Evolutionary conservation across 2,797 vertebrate genomes (phyloP), one percentile per base, ranked within the genome.

Genomic region (Ptychadena robeensis): DNA sequence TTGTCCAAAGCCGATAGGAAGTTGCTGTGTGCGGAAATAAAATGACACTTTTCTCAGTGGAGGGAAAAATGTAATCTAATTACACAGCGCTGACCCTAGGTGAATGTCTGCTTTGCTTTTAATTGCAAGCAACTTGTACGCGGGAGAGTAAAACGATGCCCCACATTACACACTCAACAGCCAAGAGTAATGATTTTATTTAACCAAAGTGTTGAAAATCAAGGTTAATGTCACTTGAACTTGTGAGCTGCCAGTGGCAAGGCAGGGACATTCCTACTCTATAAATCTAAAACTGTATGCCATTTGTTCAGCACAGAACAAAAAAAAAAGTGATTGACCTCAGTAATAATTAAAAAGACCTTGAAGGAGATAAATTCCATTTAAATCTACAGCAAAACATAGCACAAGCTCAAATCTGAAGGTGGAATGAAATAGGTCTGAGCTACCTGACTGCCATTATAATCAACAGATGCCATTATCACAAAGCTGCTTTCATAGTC

Each of bases 191-290:
- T 76, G 83, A 80, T 85, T 85, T 84, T 69, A 85, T 85, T 81
- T 57, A 63, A 71, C 78, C 69, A 71, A 80, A 71, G 77, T 76
- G 78, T 69, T 65, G 83, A 76, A 85, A 85, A 85, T 85, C 76
- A 81, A 80, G 83, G 78, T 76, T 85, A 85, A 85, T 85, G 66
- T 75, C 72, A 70, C 66, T 76, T 81, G 66, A 81, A 80, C 83
- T 64, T 35, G 22, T 8, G 25, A 74, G 53, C 32, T 44, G 77
- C 71, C 71, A 34, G 30, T 34, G 37, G 66, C 66, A 80, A 81
- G 66, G 59, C 53, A 63, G 32, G 25, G 38, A 31, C 53, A 48
- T 66, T 73, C 37, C 68, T 84, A 68, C n/a, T 35, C 18, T 30
- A 61, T 71, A 81, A 70, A 80, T 73, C 48, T 63, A 69, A 61